A percentile compares a stretch with the other conserved stretches of the same genome.
Conservation (phyloP, 2,888 invertebrate species). For the Drosophila dives region DNA sequence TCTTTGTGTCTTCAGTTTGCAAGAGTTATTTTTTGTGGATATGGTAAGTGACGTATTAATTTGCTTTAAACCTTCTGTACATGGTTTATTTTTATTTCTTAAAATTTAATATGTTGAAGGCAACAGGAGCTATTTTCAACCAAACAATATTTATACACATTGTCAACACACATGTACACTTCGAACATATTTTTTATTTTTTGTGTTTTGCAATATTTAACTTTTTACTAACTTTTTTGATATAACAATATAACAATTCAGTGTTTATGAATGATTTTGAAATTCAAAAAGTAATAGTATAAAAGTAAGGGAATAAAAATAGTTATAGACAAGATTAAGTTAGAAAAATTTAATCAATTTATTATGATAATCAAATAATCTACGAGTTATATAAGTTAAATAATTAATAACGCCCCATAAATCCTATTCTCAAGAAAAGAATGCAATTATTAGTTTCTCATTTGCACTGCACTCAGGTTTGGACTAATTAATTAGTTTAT, state of each 20-base stretch:
- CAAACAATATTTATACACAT: neutral
- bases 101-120: neutral
- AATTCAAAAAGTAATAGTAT: neutral
- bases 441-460: neutral
- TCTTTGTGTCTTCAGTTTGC: conserved; percentile 1
- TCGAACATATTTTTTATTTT: neutral
- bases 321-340: neutral
- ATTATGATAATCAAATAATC: neutral
- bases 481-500: conserved; percentile 23
- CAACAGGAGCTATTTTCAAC: neutral
- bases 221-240: neutral
- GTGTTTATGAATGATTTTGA: neutral
- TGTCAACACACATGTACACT: neutral
- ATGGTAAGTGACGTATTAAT: conserved; percentile 20
- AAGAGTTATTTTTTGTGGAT: neutral
- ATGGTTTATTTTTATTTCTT: neutral
- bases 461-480: conserved; percentile 6
- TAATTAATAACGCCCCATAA: neutral
- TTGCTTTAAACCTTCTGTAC: too few relatives aligned
- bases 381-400: too few relatives aligned
- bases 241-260: neutral
- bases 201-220: neutral
- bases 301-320: neutral
- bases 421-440: neutral
- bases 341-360: neutral